These are phyloP conservation scores for Sebastes matsubarae DNA, from an alignment of 2,797 vertebrate genomes.

Conservation along the genomic window DNA sequence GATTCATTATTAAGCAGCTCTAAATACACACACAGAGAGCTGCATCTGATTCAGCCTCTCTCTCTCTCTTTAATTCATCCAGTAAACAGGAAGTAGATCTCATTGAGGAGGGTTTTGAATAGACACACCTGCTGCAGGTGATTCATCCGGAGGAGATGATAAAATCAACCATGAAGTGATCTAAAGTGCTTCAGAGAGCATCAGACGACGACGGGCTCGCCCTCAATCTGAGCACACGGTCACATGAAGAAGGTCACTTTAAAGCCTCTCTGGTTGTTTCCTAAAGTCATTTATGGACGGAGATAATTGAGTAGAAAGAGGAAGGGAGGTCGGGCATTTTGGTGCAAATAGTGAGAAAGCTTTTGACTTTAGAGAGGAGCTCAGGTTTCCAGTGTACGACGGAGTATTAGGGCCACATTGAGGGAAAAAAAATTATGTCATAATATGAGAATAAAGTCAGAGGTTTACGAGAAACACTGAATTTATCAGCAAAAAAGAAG, in stretches of 20 bases:
- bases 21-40: neutral
- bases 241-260: neutral
- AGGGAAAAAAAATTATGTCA: no score
- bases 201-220: neutral
- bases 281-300: neutral
- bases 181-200: neutral
- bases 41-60: no score
- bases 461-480: no score
- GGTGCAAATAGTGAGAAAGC: neutral
- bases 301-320: neutral
- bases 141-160: neutral
- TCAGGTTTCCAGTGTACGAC: neutral
- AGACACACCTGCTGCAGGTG: constrained; percentile 53
- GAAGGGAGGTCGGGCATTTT: neutral
- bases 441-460: no score
- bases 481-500: no score
- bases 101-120: neutral
- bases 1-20: constrained; percentile 40
- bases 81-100: constrained; percentile 6
- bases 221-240: neutral
- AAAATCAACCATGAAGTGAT: neutral
- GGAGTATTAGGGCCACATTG: no score
- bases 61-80: neutral
- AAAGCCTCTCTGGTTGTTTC: neutral
- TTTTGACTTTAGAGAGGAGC: neutral